Evolutionary conservation across 1,140 invertebrate species (phyloP).

Genomic region (Heliconius hewitsoni): DNA sequence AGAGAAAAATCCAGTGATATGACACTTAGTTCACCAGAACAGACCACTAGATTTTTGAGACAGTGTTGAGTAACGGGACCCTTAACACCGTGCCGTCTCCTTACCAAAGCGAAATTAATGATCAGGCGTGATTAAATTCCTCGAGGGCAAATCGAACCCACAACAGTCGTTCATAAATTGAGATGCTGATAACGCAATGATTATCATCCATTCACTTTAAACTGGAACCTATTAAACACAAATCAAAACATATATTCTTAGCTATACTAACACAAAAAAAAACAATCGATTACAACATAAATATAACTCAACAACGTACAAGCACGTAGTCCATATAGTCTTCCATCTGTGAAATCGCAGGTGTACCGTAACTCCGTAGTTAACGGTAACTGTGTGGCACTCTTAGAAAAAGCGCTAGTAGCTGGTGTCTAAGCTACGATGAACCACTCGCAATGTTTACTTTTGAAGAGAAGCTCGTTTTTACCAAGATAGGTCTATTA

Average conservation of each 20-base stretch:
- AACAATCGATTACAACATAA: background rate
- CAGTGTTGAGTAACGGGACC: no score
- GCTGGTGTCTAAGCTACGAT: background rate
- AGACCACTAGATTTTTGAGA: no score
- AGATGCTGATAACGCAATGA: no score
- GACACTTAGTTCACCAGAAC: no score
- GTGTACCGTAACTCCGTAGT: conserved; percentile 22
- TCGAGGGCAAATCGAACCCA: no score
- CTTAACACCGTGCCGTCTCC: no score
- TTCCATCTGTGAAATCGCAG: conserved; percentile 30
- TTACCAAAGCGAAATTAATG: no score
- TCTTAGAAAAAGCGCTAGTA: background rate
- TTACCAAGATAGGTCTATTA: no score
- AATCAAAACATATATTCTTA: background rate
- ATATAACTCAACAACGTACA: background rate
- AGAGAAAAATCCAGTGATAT: no score
- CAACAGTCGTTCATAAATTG: no score
- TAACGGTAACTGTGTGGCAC: conserved; percentile 20
- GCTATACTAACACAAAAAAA: background rate
- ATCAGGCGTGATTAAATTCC: no score
- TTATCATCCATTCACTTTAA: no score
- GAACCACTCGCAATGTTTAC: background rate
- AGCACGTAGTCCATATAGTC: conserved; percentile 20
- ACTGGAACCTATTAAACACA: background rate
- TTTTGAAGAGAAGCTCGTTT: background rate